A percentile compares a stretch with the other conserved stretches of the same genome.
Evolutionary conservation across 2,888 invertebrate genomes (phyloP).

Genomic region (Drosophila sordidapex): DNA sequence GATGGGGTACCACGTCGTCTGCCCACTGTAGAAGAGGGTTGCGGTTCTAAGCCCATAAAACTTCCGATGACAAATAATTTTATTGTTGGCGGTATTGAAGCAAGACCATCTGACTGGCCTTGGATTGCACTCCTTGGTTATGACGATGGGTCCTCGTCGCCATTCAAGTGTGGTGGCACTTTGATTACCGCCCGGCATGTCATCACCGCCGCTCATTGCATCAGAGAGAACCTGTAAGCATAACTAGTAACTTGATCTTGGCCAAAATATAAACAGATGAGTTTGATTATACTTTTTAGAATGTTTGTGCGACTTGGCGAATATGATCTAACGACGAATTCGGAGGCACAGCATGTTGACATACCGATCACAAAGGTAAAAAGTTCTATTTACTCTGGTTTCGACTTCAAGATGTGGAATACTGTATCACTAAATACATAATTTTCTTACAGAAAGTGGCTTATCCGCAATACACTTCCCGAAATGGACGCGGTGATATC

Average conservation of each 20-base stretch:
- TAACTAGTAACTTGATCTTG: not conserved
- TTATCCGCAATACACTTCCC: slow-evolving; percentile 76
- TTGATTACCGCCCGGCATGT: slow-evolving; percentile 87
- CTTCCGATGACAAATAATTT: too few species aligned
- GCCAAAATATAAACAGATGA: not conserved
- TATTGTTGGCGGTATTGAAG: slow-evolving; percentile 88
- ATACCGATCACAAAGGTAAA: slow-evolving; percentile 86
- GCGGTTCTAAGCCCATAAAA: slow-evolving; percentile 87
- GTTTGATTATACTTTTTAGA: slow-evolving; percentile 37
- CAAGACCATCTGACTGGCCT: slow-evolving; percentile 90
- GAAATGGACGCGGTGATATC: slow-evolving; percentile 90
- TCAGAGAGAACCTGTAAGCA: slow-evolving; percentile 78
- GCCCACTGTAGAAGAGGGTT: slow-evolving; percentile 85
- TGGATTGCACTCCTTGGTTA: slow-evolving; percentile 92
- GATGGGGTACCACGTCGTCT: slow-evolving; percentile 74
- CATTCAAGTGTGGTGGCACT: slow-evolving; percentile 86
- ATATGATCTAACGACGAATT: slow-evolving; percentile 88
- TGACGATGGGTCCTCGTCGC: slow-evolving; percentile 83
- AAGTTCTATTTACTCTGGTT: rapidly evolving
- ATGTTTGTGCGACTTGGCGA: slow-evolving; percentile 90
- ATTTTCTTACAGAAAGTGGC: slow-evolving; percentile 53
- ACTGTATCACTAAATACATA: not conserved
- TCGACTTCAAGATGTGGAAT: not conserved
- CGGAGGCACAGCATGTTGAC: slow-evolving; percentile 87
- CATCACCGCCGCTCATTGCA: slow-evolving; percentile 87